Percentiles rank a stretch among this genome's conserved stretches.
Evolutionary conservation across 2,888 invertebrate genomes (phyloP).

Genomic region (Agrochola lychnidis): DNA sequence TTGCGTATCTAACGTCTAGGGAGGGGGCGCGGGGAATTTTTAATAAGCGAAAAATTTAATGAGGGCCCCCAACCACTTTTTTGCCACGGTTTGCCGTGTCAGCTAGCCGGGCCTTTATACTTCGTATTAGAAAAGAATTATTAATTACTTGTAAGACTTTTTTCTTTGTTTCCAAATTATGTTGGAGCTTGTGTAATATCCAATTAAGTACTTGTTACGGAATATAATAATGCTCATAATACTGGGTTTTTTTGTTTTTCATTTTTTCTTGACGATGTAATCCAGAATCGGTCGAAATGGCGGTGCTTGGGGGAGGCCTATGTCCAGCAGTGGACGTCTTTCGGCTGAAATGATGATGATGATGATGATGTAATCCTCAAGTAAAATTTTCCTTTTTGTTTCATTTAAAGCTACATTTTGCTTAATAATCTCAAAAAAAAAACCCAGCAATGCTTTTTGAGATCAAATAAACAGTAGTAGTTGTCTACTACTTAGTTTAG

Average conservation of each 20-base stretch:
- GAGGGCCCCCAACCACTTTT: conserved; percentile 83
- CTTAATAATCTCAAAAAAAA: not conserved
- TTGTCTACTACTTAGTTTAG: not conserved
- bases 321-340: too few relatives aligned
- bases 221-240: conserved; percentile 29
- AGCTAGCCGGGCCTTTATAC: conserved; percentile 77
- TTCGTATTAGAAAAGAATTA: conserved; percentile 72
- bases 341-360: too few relatives aligned
- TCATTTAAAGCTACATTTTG: not conserved
- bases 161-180: conserved; percentile 58
- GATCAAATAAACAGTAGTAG: not conserved
- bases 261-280: not conserved
- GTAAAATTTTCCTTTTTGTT: not conserved
- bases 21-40: conserved; percentile 89
- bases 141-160: conserved; percentile 70
- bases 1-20: conserved; percentile 85
- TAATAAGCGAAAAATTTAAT: conserved; percentile 91
- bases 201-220: conserved; percentile 45
- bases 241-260: not conserved
- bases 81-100: conserved; percentile 82
- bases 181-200: conserved; percentile 41
- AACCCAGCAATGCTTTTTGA: not conserved
- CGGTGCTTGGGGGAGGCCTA: too few relatives aligned
- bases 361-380: not conserved
- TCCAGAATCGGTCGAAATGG: too few relatives aligned